Evolutionary conservation across 2,888 invertebrate species (phyloP).

Genomic region (Pachydiplax longipennis): DNA sequence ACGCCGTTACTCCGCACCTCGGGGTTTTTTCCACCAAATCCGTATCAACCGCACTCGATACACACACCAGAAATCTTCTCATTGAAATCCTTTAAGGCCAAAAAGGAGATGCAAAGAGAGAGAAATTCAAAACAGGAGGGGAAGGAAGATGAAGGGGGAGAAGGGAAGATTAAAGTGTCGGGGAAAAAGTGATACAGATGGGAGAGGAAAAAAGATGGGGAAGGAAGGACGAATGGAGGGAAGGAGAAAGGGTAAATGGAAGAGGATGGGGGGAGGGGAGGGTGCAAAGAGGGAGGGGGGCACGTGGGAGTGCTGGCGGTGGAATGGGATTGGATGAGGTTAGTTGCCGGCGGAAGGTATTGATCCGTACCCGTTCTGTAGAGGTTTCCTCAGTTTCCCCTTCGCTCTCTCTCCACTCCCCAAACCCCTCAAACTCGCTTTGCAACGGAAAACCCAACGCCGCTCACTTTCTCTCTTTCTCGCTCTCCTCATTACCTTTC

Average conservation of each 20-base stretch:
- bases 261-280: neutral
- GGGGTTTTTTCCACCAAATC: too few species aligned
- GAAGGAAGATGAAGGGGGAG: neutral
- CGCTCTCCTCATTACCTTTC: neutral
- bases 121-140: neutral
- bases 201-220: neutral
- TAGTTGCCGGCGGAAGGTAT: slow-evolving; percentile 42
- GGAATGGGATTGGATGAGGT: slow-evolving; percentile 35
- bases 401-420: neutral
- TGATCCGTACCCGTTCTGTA: slow-evolving; percentile 8
- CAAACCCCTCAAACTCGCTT: neutral
- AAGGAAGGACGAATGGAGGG: neutral
- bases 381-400: neutral
- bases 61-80: too few species aligned
- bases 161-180: neutral
- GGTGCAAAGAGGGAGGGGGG: neutral
- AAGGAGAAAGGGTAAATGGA: neutral
- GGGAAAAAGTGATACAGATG: neutral
- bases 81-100: too few species aligned
- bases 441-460: neutral
- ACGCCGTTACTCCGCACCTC: too few species aligned
- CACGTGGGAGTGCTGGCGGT: neutral
- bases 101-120: neutral
- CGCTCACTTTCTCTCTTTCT: neutral
- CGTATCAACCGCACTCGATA: too few species aligned